These are phyloP conservation scores for Falco columbarius DNA, from an alignment of 2,797 vertebrate genomes.

Conservation along the genomic window DNA sequence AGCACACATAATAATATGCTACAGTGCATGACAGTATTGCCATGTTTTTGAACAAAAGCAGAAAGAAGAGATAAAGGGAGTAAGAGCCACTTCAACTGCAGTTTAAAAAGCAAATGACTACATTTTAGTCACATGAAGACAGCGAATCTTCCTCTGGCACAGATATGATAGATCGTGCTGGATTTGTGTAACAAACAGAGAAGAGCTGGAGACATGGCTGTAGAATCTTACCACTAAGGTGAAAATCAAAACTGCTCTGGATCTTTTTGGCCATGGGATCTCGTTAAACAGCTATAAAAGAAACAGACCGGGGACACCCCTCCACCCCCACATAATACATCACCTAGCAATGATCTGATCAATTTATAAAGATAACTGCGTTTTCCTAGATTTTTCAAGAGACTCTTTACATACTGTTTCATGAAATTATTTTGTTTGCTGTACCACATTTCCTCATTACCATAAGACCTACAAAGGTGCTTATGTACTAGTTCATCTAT, in stretches of 20 bases:
- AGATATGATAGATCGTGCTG: slow-evolving; percentile 23
- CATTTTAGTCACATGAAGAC: neutral
- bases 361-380: neutral
- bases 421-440: neutral
- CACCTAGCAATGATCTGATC: neutral
- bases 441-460: neutral
- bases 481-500: neutral
- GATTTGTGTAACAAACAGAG: slow-evolving; percentile 1
- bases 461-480: neutral
- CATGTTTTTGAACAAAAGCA: neutral
- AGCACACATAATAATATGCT: neutral
- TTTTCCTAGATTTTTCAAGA: neutral
- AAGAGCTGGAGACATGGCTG: neutral
- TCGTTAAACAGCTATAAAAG: slow-evolving; percentile 45
- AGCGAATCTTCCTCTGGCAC: neutral
- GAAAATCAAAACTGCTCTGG: slow-evolving; percentile 33
- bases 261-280: slow-evolving; percentile 23
- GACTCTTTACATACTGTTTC: neutral
- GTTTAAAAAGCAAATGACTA: neutral
- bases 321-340: neutral
- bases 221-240: slow-evolving; percentile 41
- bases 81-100: neutral
- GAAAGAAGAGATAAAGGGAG: neutral
- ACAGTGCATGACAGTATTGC: neutral
- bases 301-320: neutral